phyloP scores from a whole-genome alignment of 1,140 invertebrate species.

The Tachypleus tridentatus region DNA sequence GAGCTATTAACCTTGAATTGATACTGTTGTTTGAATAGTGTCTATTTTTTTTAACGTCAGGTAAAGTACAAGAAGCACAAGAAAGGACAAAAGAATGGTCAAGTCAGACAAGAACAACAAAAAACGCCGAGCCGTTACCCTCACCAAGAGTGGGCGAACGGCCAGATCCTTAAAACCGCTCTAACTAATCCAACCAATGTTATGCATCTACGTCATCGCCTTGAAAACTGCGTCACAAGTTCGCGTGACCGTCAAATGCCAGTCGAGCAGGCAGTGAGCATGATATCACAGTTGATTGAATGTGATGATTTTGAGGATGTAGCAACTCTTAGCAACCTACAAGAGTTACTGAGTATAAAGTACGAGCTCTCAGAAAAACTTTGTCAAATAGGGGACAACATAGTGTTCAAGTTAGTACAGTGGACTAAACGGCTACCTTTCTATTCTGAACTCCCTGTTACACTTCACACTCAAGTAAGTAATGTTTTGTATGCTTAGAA shows the following conservation, averaged over 20 bases:
- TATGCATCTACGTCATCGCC: slow-evolving; percentile 68
- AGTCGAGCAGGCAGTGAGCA: slow-evolving; percentile 10
- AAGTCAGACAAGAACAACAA: slow-evolving; percentile 10
- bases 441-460: slow-evolving; percentile 85
- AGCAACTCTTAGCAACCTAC: slow-evolving; percentile 50
- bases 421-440: slow-evolving; percentile 97
- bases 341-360: slow-evolving; percentile 15
- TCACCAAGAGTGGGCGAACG: slow-evolving; percentile 30
- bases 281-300: slow-evolving; percentile 51
- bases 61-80: slow-evolving; percentile 98
- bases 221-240: slow-evolving; percentile 50
- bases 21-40: too few relatives aligned
- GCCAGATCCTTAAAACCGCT: slow-evolving; percentile 84
- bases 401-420: slow-evolving; percentile 92
- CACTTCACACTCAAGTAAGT: slow-evolving; percentile 41
- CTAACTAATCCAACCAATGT: slow-evolving; percentile 87
- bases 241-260: slow-evolving; percentile 55
- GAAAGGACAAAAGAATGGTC: slow-evolving; percentile 45
- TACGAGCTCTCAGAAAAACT: slow-evolving; percentile 15
- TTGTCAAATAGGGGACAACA: slow-evolving; percentile 31
- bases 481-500: too few relatives aligned
- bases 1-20: too few relatives aligned
- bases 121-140: background rate
- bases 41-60: slow-evolving; percentile 31
- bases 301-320: slow-evolving; percentile 93